A percentile compares a stretch with the other conserved stretches of the same genome.
Conservation (phyloP, 2,888 invertebrate genomes). For the Sinhomidia bicolor region DNA sequence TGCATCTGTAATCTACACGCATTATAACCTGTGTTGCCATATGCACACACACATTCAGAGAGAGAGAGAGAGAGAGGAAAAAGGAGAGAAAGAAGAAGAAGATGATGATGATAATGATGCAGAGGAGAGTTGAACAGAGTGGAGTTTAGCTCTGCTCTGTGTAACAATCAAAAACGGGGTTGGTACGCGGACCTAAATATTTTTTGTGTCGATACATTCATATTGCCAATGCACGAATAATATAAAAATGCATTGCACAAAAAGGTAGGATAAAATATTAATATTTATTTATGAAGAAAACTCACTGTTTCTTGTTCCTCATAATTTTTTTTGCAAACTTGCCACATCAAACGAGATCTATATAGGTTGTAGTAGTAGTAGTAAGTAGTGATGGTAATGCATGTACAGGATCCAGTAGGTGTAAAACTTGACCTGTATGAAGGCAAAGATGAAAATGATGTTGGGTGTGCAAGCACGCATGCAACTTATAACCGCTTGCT, state of each 20-base stretch:
- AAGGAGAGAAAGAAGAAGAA: not conserved
- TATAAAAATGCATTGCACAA: not conserved
- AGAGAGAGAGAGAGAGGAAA: too few relatives aligned
- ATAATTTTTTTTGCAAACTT: conserved; percentile 27
- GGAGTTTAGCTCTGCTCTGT: not conserved
- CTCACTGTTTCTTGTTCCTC: conserved; percentile 42
- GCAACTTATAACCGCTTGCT: conserved; percentile 4
- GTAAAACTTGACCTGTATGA: conserved; percentile 57
- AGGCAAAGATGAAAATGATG: conserved; percentile 4
- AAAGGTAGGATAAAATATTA: not conserved
- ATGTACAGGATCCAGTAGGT: conserved; percentile 58
- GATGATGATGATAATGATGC: not conserved
- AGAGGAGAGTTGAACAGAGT: too few relatives aligned
- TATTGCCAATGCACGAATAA: conserved; percentile 14
- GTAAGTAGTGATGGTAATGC: too few relatives aligned
- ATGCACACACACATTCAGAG: too few relatives aligned
- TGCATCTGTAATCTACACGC: conserved; percentile 31
- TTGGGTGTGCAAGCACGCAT: conserved; percentile 37
- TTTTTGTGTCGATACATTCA: conserved; percentile 46
- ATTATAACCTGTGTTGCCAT: conserved; percentile 13
- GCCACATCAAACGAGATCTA: conserved; percentile 11
- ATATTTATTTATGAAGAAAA: not conserved
- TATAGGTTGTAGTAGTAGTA: not conserved
- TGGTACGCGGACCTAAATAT: conserved; percentile 44
- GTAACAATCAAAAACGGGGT: conserved; percentile 51